Evolutionary conservation across 2,797 vertebrate species (phyloP), one percentile per base, ranked within the genome.

Genomic region (Peromyscus attwateri): DNA sequence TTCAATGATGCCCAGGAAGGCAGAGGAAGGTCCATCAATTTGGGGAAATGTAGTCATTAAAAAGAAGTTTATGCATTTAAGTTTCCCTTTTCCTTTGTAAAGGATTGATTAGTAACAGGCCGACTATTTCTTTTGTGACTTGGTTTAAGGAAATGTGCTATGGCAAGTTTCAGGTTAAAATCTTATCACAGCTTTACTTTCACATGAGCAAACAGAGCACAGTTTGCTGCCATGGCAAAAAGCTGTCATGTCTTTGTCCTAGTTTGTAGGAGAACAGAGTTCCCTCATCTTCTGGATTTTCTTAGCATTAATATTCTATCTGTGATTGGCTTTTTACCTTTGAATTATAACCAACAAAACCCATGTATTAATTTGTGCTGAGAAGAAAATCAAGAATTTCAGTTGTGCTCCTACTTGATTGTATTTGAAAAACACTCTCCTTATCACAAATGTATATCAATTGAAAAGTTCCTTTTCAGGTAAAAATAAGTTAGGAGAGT

Each of bases 41-140:
- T 40, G 52, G 68, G 10, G 21, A 87, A 73, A 81, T 4, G 0
- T 3, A 70, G 13, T 46, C 16, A 92, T 95, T 93, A 64, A 40
- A 57, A 75, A 1, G 21, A 75, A 6, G 60, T 37, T 12, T 49
- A 31, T 3, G 12, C 17, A 2, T 92, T 70, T 62, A 49, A 37
- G n/a, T 92, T 91, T 49, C 17, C n/a, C 43, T 90, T 60, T 85
- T 89, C 40, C 76, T 0, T 29, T 76, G 87, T 71, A 25, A 89
- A 55, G 43, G 66, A 1, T 49, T 71, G 17, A 70, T 57, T 88
- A 27, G 25, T 6, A 27, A 62, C 80, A 76, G 12, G 6, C 37
- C 84, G 37, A 71, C 17, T 84, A 1, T 43, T 76, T 37, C 71
- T 68, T 84, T 91, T n/a, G n/a, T 95, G 17, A 66, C 93, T 90